Base-by-base conservation (phyloP, 30 jellyfish, hydroid and myxozoan species). In the Turritopsis rubra region DNA sequence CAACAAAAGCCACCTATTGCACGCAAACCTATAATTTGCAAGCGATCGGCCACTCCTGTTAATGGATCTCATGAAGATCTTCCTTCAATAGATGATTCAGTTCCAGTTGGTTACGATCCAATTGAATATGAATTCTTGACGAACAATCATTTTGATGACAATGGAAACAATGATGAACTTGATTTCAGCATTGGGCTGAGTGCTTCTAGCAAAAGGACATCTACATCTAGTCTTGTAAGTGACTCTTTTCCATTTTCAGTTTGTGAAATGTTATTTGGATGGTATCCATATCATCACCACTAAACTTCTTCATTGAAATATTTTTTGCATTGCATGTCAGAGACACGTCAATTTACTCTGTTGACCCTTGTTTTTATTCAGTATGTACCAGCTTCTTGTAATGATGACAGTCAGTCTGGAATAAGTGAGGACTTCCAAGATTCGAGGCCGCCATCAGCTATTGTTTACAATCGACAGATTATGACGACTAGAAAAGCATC, bases 401-500 rank as follows among this genome's bases (percentile, higher is more conserved):
- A 41, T 41, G 97, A 91, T 60, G 96, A 91, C 54, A 75, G 90
- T 7, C 83, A 86, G 66, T 88, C 84, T 30, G 85, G 90, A 75
- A 77, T 53, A 24, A 87, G 91, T 54, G 97, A 91, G 65, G 97
- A 91, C 53, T 81, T 87, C 52, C 90, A 80, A 26, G 96, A 88
- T 66, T 73, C 95, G 77, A 90, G 98, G 7, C 93, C 98, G 13
- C 96, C 91, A 19, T 93, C 98, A 4, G 98, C 96, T 52, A 88
- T 93, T 72, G 86, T 84, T 41, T 91, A 77, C n/a, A 93, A 88
- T 74, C 89, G 88, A 66, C 96, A 88, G 79, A 89, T 93, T 29
- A 92, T 95, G 41, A 84, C 98, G 17, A 93, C 96, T 1, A 85
- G 98, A 53, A 93, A 93, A 80, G 96, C 98, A 16, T 95, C 95